These are phyloP conservation scores for Chironomus riparius DNA, from an alignment of 2,888 invertebrate genomes.

Conservation along the genomic window DNA sequence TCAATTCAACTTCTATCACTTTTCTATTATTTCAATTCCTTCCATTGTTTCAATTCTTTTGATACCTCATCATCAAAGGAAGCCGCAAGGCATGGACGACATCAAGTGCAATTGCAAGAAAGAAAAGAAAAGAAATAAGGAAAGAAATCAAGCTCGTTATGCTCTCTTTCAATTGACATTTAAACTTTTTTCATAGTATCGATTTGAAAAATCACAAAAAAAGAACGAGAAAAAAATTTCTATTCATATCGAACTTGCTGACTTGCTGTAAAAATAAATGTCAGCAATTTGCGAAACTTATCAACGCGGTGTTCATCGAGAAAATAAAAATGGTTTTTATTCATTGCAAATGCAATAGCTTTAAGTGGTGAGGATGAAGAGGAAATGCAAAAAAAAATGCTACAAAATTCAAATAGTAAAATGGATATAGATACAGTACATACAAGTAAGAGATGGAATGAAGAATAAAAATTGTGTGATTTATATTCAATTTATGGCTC, in stretches of 20 bases:
- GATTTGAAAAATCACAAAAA: background rate
- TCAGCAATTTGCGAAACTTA: slow-evolving; percentile 4
- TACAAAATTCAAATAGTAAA: no score
- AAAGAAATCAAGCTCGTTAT: background rate
- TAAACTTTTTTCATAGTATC: slow-evolving; percentile 2
- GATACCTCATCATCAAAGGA: background rate
- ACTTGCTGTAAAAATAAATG: background rate
- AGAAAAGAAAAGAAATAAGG: background rate
- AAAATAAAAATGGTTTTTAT: background rate
- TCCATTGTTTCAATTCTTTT: background rate
- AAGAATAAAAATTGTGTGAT: background rate
- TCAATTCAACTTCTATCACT: no score
- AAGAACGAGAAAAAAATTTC: no score
- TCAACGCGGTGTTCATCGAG: background rate
- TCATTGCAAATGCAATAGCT: background rate
- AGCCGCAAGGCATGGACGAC: background rate
- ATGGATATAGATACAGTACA: no score
- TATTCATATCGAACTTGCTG: background rate
- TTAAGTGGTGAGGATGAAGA: background rate
- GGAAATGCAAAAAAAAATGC: background rate
- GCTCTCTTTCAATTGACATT: background rate
- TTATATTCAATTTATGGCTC: slow-evolving; percentile 3
- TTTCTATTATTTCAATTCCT: background rate
- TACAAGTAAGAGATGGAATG: background rate
- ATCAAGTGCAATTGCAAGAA: background rate